Conservation (phyloP, 2,797 vertebrate genomes). For the Myoxocephalus aenaeus region DNA sequence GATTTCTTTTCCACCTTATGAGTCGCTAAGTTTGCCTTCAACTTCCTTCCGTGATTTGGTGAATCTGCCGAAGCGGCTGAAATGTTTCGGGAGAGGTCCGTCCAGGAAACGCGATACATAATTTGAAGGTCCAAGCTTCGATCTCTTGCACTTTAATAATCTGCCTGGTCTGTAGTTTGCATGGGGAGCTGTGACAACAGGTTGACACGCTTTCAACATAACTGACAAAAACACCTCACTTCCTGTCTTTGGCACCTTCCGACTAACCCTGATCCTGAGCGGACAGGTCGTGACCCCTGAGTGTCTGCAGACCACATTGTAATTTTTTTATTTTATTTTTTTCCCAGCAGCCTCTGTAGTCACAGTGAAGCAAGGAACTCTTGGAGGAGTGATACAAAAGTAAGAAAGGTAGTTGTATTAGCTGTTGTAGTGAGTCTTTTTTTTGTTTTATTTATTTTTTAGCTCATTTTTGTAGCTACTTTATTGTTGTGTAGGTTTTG, state of each 20-base stretch:
- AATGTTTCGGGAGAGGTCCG: not conserved
- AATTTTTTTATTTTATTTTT: conserved; percentile 3
- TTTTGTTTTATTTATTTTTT: conserved; percentile 28
- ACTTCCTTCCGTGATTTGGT: not conserved
- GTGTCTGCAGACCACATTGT: conserved; percentile 67
- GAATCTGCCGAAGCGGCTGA: not conserved
- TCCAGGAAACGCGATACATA: not conserved
- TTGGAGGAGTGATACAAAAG: conserved; percentile 64
- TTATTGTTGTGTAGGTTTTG: conserved; percentile 27
- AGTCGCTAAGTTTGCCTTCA: not conserved
- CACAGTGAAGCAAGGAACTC: conserved; percentile 78
- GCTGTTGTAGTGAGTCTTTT: conserved; percentile 36
- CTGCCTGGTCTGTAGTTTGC: conserved; percentile 11
- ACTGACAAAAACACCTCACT: conserved; percentile 42
- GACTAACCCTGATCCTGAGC: conserved; percentile 59
- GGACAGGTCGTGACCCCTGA: conserved; percentile 76
- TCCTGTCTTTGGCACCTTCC: conserved; percentile 68
- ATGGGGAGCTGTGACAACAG: conserved; percentile 34
- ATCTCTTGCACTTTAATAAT: conserved; percentile 17
- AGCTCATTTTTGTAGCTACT: conserved; percentile 44
- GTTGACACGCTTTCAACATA: conserved; percentile 28
- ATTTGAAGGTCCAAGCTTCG: not conserved
- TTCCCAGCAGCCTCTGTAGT: conserved; percentile 75
- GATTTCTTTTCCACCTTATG: not conserved
- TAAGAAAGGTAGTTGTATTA: conserved; percentile 65